Conservation (phyloP, 2,888 invertebrate genomes). For the Sussaba pulchella region DNA sequence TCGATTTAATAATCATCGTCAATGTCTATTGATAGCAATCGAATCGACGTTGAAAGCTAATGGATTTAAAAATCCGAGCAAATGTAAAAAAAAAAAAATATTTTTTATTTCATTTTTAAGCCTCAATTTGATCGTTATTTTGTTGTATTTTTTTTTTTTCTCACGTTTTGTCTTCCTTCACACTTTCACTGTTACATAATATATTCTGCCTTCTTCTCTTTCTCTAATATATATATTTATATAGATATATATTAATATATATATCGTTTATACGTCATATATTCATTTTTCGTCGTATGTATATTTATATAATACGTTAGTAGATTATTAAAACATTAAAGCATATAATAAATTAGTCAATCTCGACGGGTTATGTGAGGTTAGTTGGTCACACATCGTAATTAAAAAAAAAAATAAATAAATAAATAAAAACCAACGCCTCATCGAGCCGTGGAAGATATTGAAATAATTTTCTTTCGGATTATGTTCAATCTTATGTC, state of each 20-base stretch:
- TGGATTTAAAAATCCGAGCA: background rate
- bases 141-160: background rate
- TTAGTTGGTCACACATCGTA: slow-evolving; percentile 72
- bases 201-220: slow-evolving; percentile 64
- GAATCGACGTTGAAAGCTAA: background rate
- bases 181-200: slow-evolving; percentile 79
- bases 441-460: slow-evolving; percentile 71
- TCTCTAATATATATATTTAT: slow-evolving; percentile 58
- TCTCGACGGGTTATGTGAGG: slow-evolving; percentile 66
- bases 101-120: background rate
- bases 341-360: slow-evolving; percentile 72
- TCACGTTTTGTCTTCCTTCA: slow-evolving; percentile 71
- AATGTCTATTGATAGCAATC: background rate
- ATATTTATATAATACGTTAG: slow-evolving; percentile 67
- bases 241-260: slow-evolving; percentile 4
- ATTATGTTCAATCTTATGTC: slow-evolving; percentile 66
- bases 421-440: slow-evolving; percentile 68
- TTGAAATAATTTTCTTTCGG: slow-evolving; percentile 63
- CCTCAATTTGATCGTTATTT: slow-evolving; percentile 1
- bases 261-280: slow-evolving; percentile 69
- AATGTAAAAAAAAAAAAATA: slow-evolving; percentile 11
- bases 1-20: background rate
- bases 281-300: slow-evolving; percentile 64
- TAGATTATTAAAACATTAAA: slow-evolving; percentile 73
- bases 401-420: slow-evolving; percentile 46